Evolutionary conservation across 2,888 invertebrate genomes (phyloP), one percentile per base, ranked within the genome.

Genomic region (Apamea sordens): DNA sequence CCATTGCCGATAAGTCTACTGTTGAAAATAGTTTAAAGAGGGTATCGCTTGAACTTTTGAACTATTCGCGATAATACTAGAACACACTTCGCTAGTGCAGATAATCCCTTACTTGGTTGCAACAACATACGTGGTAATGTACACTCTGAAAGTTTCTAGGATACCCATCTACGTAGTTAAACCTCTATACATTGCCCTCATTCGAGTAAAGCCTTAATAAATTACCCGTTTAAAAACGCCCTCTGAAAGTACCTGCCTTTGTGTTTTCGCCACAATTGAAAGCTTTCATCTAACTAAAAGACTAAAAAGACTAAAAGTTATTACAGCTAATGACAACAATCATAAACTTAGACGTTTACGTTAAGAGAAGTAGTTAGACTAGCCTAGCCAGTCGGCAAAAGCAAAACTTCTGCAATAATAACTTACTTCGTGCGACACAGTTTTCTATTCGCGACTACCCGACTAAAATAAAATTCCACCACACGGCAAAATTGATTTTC

Each of bases 331-430:
- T 79, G 80, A 78, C 73, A 72, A 77, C 77, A 83, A 88, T 89
- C 78, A 82, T 71, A 76, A 85, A 86, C 88, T 77, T 89, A 13
- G 41, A 63, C 76, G 63, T 81, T 84, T 68, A 78, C 73, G n/a
- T 61, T 44, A 75, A 79, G n/a, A 72, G 67, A 81, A 79, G 41
- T 79, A 59, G 76, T 53, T n/a, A 15, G 28, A 64, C 53, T 21
- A 64, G 53, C 63, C 53, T 21, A 64, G 53, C 63, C 64, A 65
- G 24, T 68, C 11, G 28, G 68, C 41, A 24, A 53, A 68, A 80
- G 56, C 41, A 36, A 79, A 86, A 83, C 80, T 86, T 83, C 10
- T 70, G 44, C 56, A 88, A 79, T 86, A 82, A 86, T 82, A 88
- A 86, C 75, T 73, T 59, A 86, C 70, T 82, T 79, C 28, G 63